Evolutionary conservation across 2,797 vertebrate genomes (phyloP), one percentile per base, ranked within the genome.

Genomic region (Epinephelus coioides): DNA sequence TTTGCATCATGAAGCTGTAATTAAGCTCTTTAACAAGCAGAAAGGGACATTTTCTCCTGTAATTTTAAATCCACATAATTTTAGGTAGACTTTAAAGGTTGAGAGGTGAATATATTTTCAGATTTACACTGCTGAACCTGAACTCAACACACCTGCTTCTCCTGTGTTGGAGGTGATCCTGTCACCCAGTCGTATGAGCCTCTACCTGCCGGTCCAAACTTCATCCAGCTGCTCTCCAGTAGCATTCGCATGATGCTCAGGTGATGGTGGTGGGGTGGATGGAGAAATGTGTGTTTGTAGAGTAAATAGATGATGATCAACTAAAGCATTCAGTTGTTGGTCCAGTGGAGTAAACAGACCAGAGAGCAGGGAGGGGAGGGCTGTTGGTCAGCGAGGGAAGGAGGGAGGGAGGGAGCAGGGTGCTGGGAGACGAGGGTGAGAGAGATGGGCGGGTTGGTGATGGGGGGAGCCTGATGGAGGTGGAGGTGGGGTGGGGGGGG

Each of bases 151-250:
- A 98, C 97, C 97, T 97, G 94, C 68, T 96, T 94, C 86, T 97
- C 96, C 88, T 79, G 90, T n/a, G 95, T 86, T 0, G 86, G 69
- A 0, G 96, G 92, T 21, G 96, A 94, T 3, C 94, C 96, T 2
- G 97, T 95, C 84, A 96, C 89, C 97, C 97, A 97, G 94, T 98
- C 96, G 7, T 97, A 96, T 0, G 94, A 95, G 11, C 96, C 97
- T 57, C 97, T 89, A 74, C 96, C 96, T 2, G 97, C 97, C 0
- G 97, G 97, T 81, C 97, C 97, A 55, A 97, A 98, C 93, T 95
- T 94, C 86, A 93, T 95, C 97, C 96, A 97, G 95, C 95, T 97
- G 96, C 96, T 98, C 82, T 95, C 96, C 89, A 95, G 69, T 70
- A 97, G 92, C 81, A 62, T 86, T 81, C 94, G 93, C 97, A 97